Conservation (phyloP, 2,888 invertebrate species). For the Melieria picta region DNA sequence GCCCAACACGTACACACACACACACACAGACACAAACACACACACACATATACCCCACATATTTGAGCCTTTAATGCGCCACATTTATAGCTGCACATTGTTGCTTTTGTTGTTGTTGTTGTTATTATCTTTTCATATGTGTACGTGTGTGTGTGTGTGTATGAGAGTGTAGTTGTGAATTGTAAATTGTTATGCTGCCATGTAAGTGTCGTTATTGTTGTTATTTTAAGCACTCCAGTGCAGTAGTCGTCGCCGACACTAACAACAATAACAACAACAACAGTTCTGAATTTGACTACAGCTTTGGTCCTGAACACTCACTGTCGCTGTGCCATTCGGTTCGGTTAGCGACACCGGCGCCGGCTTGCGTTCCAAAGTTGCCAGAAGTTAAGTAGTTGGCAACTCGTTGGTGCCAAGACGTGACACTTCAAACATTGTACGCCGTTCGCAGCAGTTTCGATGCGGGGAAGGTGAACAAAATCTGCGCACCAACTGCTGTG, state of each 20-base stretch:
- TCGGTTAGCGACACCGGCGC: not conserved
- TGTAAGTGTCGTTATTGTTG: too few species aligned
- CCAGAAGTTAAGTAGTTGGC: constrained; percentile 28
- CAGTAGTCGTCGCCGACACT: too few species aligned
- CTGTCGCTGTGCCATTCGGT: not conserved
- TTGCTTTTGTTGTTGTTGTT: not conserved
- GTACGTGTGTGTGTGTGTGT: not conserved
- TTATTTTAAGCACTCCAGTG: too few species aligned
- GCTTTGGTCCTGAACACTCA: constrained; percentile 4
- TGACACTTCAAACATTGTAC: constrained; percentile 27
- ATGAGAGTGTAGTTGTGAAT: not conserved
- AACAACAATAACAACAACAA: too few species aligned
- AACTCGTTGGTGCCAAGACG: constrained; percentile 32
- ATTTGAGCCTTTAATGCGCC: not conserved
- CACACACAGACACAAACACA: constrained; percentile 1
- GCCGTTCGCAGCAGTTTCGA: too few species aligned
- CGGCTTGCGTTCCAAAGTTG: constrained; percentile 25
- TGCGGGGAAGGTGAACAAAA: too few species aligned
- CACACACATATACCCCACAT: not conserved
- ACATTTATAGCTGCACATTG: not conserved
- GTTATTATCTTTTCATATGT: not conserved
- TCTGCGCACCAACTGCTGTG: too few species aligned
- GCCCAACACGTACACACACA: not conserved
- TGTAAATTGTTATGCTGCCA: too few species aligned
- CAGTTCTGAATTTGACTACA: too few species aligned